Evolutionary conservation across 2,113 vertebrate species (phyloP).

Genomic region (Regulus satrapa): DNA sequence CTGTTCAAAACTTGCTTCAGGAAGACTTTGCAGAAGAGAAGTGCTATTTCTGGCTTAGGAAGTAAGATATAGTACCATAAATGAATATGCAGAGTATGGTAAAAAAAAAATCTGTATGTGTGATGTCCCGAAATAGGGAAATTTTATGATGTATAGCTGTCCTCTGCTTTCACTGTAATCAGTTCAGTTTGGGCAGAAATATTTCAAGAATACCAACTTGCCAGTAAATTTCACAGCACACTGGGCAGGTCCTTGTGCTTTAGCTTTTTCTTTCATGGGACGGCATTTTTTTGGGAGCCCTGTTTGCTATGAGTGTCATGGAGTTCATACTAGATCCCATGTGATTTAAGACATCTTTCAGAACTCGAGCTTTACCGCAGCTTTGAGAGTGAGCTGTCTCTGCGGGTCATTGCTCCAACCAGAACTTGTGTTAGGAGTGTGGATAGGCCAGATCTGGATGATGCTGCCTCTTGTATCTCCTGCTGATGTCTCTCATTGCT

Average conservation of each 20-base stretch:
- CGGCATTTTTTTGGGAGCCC: neutral
- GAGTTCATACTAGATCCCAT: neutral
- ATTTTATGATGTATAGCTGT: neutral
- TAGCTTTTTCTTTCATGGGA: neutral
- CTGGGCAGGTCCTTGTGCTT: neutral
- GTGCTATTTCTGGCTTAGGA: neutral
- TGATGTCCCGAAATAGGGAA: neutral
- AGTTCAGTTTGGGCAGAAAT: neutral
- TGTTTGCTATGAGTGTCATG: neutral
- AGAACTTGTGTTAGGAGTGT: neutral
- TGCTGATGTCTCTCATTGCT: neutral
- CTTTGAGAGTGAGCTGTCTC: neutral
- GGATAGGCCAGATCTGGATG: neutral
- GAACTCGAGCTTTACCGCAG: neutral
- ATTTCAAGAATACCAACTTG: neutral
- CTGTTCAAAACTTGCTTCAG: neutral
- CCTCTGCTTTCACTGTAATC: neutral
- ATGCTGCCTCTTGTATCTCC: neutral
- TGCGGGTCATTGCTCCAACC: neutral
- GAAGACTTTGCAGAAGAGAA: neutral
- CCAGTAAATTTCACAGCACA: neutral
- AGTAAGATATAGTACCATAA: neutral
- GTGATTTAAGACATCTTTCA: neutral
- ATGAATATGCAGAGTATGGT: neutral
- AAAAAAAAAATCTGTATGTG: neutral